A percentile compares a stretch with the other conserved stretches of the same genome.
phyloP scores from a whole-genome alignment of 2,888 invertebrate species.

The Acrobasis consociella region DNA sequence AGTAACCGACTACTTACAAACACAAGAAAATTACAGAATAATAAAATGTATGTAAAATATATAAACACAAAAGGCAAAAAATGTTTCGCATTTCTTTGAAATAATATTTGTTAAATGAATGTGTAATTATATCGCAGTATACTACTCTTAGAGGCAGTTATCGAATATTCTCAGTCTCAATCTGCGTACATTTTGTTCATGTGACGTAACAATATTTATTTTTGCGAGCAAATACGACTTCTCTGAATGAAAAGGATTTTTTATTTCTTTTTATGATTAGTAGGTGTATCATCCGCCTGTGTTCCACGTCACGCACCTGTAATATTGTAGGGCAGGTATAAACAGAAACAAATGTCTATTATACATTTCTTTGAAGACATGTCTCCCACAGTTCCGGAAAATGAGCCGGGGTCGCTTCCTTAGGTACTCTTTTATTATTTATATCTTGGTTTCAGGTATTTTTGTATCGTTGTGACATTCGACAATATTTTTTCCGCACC shows the following conservation, averaged over 20 bases:
- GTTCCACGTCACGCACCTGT: not conserved
- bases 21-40: too few relatives aligned
- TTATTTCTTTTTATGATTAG: not conserved
- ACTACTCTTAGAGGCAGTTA: too few relatives aligned
- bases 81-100: too few relatives aligned
- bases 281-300: not conserved
- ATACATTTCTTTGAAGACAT: conserved; percentile 1
- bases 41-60: too few relatives aligned
- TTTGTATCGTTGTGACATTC: not conserved
- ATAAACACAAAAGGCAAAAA: too few relatives aligned
- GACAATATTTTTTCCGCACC: too few relatives aligned
- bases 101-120: too few relatives aligned
- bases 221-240: not conserved
- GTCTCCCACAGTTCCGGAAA: not conserved
- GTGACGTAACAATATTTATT: too few relatives aligned
- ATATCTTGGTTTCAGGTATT: not conserved
- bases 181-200: too few relatives aligned
- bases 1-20: too few relatives aligned
- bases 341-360: conserved; percentile 1
- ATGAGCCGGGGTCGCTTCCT: not conserved
- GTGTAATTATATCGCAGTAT: too few relatives aligned
- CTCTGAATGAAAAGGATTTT: not conserved
- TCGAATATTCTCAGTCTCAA: too few relatives aligned
- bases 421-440: not conserved
- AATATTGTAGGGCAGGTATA: not conserved